Base-by-base conservation (phyloP, 1,140 invertebrate species). In the Panagrolaimus sp. region DNA sequence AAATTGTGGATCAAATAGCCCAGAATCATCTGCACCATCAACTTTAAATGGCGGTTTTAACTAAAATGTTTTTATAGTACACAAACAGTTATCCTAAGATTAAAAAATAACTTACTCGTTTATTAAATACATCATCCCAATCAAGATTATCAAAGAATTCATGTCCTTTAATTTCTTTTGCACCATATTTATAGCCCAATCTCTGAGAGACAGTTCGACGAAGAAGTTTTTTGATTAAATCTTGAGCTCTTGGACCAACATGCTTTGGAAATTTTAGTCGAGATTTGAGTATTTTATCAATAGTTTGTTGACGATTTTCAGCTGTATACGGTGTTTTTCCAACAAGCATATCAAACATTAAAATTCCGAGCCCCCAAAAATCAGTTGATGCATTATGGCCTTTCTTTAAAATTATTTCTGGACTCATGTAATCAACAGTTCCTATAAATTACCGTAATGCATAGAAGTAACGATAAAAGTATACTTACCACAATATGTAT, bases 291-390 rank as follows among this genome's bases (percentile, higher is more conserved):
- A 97, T 97, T 87, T 20, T 11, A 0, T 57, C 13, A 20, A 11
- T n/a, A 20, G 51, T 57, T 57, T 23, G 20, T 27, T 25, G 8
- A 13, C 51, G 51, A 2, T 5, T 5, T 25, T 57, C 51, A 1
- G 20, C 11, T 62, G 92, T 93, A 80, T 96, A 98, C 38, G 94
- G 94, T 68, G 93, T 93, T 91, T 94, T 83, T 66, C 88, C 95
- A 75, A 93, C 96, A 38, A 98, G 87, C 95, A 99, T 98, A 80
- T 98, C 95, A 83, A 91, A 98, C 90, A 96, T 92, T 23, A 98
- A 86, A 70, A 93, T 93, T 78, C 96, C 96, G 64, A 98, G 87
- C 78, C 91, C 94, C 96, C 95, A 98, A 95, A 95, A 98, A 86
- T 98, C 96, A 7, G 96, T 94, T 47, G 92, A 92, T 87, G 96